Evolutionary conservation across 2,113 vertebrate genomes (phyloP).

Genomic region (Podilymbus podiceps): DNA sequence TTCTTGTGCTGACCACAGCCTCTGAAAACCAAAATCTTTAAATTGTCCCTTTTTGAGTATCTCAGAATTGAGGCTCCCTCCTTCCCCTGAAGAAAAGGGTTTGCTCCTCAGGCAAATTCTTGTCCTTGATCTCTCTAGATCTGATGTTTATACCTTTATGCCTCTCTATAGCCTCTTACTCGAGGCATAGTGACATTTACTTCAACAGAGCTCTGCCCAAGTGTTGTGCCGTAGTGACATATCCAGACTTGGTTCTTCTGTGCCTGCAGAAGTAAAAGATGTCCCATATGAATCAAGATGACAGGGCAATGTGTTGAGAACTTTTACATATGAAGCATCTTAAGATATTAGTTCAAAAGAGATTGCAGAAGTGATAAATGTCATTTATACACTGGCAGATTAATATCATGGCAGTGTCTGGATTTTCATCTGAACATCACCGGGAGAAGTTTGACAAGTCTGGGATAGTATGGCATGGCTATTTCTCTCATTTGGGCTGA

Average conservation of each 20-base stretch:
- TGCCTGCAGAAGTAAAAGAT: slow-evolving; percentile 28
- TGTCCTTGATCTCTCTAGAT: slow-evolving; percentile 46
- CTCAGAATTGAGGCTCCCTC: not conserved
- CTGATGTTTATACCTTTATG: slow-evolving; percentile 52
- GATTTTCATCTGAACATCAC: slow-evolving; percentile 29
- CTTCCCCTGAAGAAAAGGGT: slow-evolving; percentile 26
- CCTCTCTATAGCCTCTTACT: slow-evolving; percentile 52
- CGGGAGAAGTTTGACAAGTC: not conserved
- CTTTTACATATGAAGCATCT: slow-evolving; percentile 30
- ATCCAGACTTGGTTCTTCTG: slow-evolving; percentile 58
- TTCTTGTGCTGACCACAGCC: not conserved
- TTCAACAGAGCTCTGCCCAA: slow-evolving; percentile 54
- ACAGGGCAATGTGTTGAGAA: slow-evolving; percentile 49
- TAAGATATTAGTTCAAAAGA: slow-evolving; percentile 52
- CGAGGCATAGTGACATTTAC: slow-evolving; percentile 55
- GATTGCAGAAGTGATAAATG: slow-evolving; percentile 60
- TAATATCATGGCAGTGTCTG: slow-evolving; percentile 12
- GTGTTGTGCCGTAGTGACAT: slow-evolving; percentile 19
- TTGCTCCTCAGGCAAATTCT: slow-evolving; percentile 47
- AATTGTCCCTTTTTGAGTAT: not conserved
- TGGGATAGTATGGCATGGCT: slow-evolving; percentile 1
- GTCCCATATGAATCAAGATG: slow-evolving; percentile 54
- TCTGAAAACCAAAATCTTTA: not conserved
- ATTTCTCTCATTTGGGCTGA: slow-evolving; percentile 61
- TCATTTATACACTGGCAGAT: slow-evolving; percentile 49